Base-by-base conservation (phyloP, 2,113 vertebrate species). In the Petaurus breviceps region DNA sequence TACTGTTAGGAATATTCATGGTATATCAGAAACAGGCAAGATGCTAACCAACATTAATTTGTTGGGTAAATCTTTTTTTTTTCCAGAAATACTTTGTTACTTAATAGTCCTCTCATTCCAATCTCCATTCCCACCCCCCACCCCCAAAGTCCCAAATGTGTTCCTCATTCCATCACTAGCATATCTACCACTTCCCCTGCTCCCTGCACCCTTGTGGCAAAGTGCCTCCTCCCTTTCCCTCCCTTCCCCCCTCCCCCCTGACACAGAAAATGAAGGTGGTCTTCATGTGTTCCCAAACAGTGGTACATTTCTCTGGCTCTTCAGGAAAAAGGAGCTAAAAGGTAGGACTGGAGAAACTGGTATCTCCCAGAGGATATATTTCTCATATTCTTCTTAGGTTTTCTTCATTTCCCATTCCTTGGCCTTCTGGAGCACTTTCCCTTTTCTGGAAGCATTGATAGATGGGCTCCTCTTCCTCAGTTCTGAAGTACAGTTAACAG, bases 371-470 rank as follows among this genome's bases (percentile, higher is more conserved):
- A 93, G 90, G 68, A 96, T 95, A 91, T 96, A 93, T 91, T 96
- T 90, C 51, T 97, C 50, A 84, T 94, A 52, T 31, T 96, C 0
- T 12, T 37, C 25, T 98, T 99, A 99, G 97, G 99, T 99, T 98
- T 99, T 99, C 98, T 99, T 99, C 98, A 99, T 99, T 93, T 49
- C 46, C 50, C 47, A 92, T 98, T 99, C 99, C 99, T 99, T 99
- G 94, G 99, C 99, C 98, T 99, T 99, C 98, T 99, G 99, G 98
- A 99, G 99, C 98, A 99, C 99, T 0, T 99, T 99, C 57, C 99
- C 99, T 94, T 99, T 99, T 93, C 98, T 99, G 95, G 99, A 98
- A 28, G 99, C 98, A 57, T 99, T 98, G 43, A 99, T 99, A 96
- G 99, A 99, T 0, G 99, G 99, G 12, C 99, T 99, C 37, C 99